Base-by-base conservation (phyloP, 2,113 vertebrate genomes). In the Notothenia coriiceps region DNA sequence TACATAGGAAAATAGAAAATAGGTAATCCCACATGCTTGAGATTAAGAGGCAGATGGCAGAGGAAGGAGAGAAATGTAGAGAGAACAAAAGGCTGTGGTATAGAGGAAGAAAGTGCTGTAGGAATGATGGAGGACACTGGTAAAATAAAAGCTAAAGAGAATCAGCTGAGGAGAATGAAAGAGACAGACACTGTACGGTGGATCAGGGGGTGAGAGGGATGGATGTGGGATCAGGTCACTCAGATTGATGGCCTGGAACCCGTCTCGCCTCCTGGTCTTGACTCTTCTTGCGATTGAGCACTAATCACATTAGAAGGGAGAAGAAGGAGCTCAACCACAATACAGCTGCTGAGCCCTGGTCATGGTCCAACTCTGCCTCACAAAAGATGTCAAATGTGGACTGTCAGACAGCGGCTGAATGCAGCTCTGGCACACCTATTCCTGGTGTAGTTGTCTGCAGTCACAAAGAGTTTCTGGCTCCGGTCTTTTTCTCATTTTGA, bases 261-360 rank as follows among this genome's bases (percentile, higher is more conserved):
- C 47, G 43, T 50, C 51, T 54, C 18, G 1, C 68, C 47, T 64
- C 62, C 68, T 25, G 33, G 49, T 81, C 59, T 66, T 55, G 52
- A 83, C 52, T 73, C 62, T 83, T 79, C 71, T 68, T 75, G 62
- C 46, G 59, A 17, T 57, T 83, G 83, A 84, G 52, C 52, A 82
- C 78, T 90, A 82, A 86, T 91, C 88, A 72, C 82, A 77, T 86
- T 80, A 82, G 46, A 72, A 51, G 67, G 62, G 71, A 47, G 68
- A n/a, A 70, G 76, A 65, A n/a, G n/a, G 64, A 73, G 62, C 72
- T 88, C 43, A 43, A 69, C 47, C 44, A 47, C 68, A 76, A 56
- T 57, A 49, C 51, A 29, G 71, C 69, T 47, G 68, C 79, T 74
- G 63, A 80, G 77, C 46, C 55, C 15, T 82, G 70, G 68, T 89